Evolutionary conservation across 2,888 invertebrate genomes (phyloP).

Genomic region (Scaptomyza parva): DNA sequence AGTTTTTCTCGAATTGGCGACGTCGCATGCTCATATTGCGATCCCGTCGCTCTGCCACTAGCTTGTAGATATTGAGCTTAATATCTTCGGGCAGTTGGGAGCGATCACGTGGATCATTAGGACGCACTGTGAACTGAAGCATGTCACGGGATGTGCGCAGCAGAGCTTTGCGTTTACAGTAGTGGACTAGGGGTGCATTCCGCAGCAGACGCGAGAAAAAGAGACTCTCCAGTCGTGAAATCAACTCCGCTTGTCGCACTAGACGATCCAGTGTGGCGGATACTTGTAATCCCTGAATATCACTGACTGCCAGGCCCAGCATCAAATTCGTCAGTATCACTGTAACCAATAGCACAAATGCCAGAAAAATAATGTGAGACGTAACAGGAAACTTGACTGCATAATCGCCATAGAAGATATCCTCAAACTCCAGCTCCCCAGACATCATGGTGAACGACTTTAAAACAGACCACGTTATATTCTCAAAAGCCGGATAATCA

Average conservation of each 20-base stretch:
- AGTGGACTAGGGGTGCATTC: slow-evolving; percentile 88
- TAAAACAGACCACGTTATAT: slow-evolving; percentile 87
- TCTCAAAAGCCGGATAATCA: slow-evolving; percentile 89
- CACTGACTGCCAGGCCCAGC: slow-evolving; percentile 94
- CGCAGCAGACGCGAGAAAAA: slow-evolving; percentile 91
- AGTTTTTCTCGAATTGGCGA: slow-evolving; percentile 84
- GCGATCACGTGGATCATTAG: slow-evolving; percentile 92
- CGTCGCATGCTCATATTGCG: slow-evolving; percentile 86
- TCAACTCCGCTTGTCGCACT: slow-evolving; percentile 92
- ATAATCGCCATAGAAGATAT: slow-evolving; percentile 89
- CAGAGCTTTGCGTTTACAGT: slow-evolving; percentile 90
- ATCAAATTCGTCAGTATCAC: slow-evolving; percentile 93
- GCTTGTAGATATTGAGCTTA: slow-evolving; percentile 89
- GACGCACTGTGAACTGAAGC: slow-evolving; percentile 90
- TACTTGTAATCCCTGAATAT: slow-evolving; percentile 92
- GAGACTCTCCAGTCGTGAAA: slow-evolving; percentile 93
- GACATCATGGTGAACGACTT: slow-evolving; percentile 96
- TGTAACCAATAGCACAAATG: slow-evolving; percentile 92
- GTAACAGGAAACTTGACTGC: slow-evolving; percentile 89
- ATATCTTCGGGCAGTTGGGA: slow-evolving; percentile 91
- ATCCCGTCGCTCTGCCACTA: slow-evolving; percentile 89
- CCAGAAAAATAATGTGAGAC: slow-evolving; percentile 90
- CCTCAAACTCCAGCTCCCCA: slow-evolving; percentile 93
- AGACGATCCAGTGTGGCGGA: slow-evolving; percentile 92
- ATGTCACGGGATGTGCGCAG: slow-evolving; percentile 91